phyloP scores from a whole-genome alignment of 2,797 vertebrate species.

The Thamnophis elegans region DNA sequence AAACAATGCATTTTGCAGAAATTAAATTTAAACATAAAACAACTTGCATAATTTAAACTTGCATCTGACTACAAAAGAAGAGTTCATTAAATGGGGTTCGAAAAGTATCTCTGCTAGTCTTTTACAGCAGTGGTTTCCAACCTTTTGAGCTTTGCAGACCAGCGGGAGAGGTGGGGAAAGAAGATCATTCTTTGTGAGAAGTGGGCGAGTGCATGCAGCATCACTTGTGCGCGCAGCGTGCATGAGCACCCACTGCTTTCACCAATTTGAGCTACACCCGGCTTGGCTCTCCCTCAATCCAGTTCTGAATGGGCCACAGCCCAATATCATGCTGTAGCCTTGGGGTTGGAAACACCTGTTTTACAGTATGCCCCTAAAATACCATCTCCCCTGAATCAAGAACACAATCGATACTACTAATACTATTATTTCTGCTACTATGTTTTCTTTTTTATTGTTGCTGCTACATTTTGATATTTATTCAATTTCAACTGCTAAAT shows the following conservation, averaged over 20 bases:
- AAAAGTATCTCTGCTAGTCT: background rate
- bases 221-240: rapidly evolving
- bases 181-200: background rate
- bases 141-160: too few species aligned
- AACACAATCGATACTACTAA: background rate
- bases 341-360: background rate
- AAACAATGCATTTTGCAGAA: background rate
- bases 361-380: background rate
- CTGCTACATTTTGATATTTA: background rate
- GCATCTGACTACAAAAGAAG: background rate
- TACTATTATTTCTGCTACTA: background rate
- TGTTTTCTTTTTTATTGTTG: background rate
- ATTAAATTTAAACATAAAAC: background rate
- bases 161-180: background rate
- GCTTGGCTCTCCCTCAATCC: background rate
- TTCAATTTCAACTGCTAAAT: background rate
- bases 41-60: background rate
- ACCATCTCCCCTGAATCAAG: background rate
- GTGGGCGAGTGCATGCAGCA: too few species aligned
- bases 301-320: background rate
- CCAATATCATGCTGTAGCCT: rapidly evolving
- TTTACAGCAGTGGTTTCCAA: background rate
- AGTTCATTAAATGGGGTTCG: background rate
- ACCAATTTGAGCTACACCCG: too few species aligned
- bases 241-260: background rate